Evolutionary conservation across 2,113 vertebrate genomes (phyloP), one percentile per base, ranked within the genome.

Genomic region (Rhinoderma darwinii): DNA sequence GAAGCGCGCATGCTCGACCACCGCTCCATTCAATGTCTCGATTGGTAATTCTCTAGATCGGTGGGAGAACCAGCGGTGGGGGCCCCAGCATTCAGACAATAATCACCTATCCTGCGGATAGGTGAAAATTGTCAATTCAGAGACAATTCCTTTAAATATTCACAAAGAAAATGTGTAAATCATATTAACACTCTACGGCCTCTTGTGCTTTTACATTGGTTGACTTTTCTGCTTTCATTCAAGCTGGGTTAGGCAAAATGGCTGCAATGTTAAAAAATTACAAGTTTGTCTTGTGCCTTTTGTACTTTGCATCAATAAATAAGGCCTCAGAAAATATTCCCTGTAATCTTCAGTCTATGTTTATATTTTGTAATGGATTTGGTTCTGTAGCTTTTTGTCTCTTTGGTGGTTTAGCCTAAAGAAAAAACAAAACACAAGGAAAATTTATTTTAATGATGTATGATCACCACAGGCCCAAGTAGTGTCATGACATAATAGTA

Each of bases 321-420:
- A 59, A 80, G 20, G 51, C 20, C 77, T 56, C 22, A 25, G 18
- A 80, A 59, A 80, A 80, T 12, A 41, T 15, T 59, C 17, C 30
- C 17, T 59, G 41, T 61, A 22, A 41, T 61, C 81, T 51, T 84
- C 7, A 37, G 12, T 74, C 35, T 61, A 15, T 70, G 39, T 50
- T 51, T 14, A 25, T 35, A 20, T 25, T n/a, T 30, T 70, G 47
- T 17, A 56, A 37, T 83, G 25, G 32, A 39, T n/a, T 35, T 39
- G 63, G 11, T 14, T 61, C 41, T 12, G 54, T 17, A 32, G 51
- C 37, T 54, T 54, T 18, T 73, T 91, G 82, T 30, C 75, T 44
- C 89, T 90, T 91, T 2, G 91, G 91, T 6, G 92, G 90, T 37
- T 90, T 91, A 43, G 84, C 92, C 92, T 93, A 86, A 1, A 54